Evolutionary conservation across 2,888 invertebrate species (phyloP).

Genomic region (Phanerotoma sp.): DNA sequence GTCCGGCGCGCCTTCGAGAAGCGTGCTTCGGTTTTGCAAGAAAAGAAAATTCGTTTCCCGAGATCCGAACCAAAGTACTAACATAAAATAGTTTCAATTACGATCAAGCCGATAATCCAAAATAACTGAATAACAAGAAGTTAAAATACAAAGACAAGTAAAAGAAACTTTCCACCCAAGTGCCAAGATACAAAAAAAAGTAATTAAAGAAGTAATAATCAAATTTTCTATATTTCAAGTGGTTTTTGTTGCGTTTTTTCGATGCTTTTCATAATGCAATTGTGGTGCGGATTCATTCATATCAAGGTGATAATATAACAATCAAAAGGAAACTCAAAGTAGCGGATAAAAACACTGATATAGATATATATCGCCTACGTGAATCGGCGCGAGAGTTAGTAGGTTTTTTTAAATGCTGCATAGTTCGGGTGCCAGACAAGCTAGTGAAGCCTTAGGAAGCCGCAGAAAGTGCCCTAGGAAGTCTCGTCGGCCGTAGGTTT

Average conservation of each 20-base stretch:
- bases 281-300: too few relatives aligned
- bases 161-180: slow-evolving; percentile 7
- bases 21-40: slow-evolving; percentile 52
- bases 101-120: too few relatives aligned
- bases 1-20: slow-evolving; percentile 58
- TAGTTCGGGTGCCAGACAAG: slow-evolving; percentile 40
- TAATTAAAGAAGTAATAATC: background rate
- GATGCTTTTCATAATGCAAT: too few relatives aligned
- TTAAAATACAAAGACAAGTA: background rate
- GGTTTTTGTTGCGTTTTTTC: too few relatives aligned
- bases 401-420: slow-evolving; percentile 53
- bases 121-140: too few relatives aligned
- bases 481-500: slow-evolving; percentile 32
- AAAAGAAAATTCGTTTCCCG: slow-evolving; percentile 1
- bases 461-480: slow-evolving; percentile 51
- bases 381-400: slow-evolving; percentile 11
- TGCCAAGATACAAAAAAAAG: slow-evolving; percentile 9
- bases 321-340: background rate
- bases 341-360: background rate
- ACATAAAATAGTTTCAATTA: too few relatives aligned
- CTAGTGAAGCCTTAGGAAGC: slow-evolving; percentile 50
- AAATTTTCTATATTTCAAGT: too few relatives aligned
- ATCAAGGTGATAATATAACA: too few relatives aligned
- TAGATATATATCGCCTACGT: background rate
- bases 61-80: too few relatives aligned